phyloP scores from a whole-genome alignment of 2,888 invertebrate genomes.

The Drosophila algonquin region DNA sequence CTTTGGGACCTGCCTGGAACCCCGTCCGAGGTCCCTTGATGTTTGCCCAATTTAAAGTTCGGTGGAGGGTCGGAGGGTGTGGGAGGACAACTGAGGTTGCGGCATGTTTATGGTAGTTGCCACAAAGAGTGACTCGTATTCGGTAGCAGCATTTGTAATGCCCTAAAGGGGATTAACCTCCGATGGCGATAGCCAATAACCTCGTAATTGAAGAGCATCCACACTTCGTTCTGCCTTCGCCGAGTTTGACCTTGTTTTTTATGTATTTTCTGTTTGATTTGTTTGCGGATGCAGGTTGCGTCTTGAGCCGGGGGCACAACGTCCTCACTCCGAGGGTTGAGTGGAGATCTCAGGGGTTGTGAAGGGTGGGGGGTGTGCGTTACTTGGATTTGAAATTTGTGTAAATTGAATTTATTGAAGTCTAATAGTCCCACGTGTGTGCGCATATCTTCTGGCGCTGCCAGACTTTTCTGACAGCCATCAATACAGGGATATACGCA shows the following conservation, averaged over 20 bases:
- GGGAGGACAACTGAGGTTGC: constrained; percentile 2
- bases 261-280: constrained; percentile 67
- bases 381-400: constrained; percentile 68
- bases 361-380: constrained; percentile 1
- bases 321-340: constrained; percentile 15
- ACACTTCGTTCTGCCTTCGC: not conserved
- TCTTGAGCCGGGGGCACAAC: constrained; percentile 64
- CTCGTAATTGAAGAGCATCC: not conserved
- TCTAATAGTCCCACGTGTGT: constrained; percentile 72
- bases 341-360: not conserved
- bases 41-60: constrained; percentile 39
- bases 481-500: constrained; percentile 26
- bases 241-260: constrained; percentile 37
- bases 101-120: constrained; percentile 26
- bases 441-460: constrained; percentile 51
- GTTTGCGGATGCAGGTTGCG: constrained; percentile 73
- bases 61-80: constrained; percentile 13
- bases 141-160: constrained; percentile 3
- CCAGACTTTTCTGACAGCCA: constrained; percentile 59
- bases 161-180: constrained; percentile 2
- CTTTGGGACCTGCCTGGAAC: constrained; percentile 6
- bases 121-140: constrained; percentile 31
- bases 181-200: not conserved
- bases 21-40: constrained; percentile 30
- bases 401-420: constrained; percentile 79